Conservation (phyloP, 2,113 vertebrate species). For the Phrynocephalus versicolor region DNA sequence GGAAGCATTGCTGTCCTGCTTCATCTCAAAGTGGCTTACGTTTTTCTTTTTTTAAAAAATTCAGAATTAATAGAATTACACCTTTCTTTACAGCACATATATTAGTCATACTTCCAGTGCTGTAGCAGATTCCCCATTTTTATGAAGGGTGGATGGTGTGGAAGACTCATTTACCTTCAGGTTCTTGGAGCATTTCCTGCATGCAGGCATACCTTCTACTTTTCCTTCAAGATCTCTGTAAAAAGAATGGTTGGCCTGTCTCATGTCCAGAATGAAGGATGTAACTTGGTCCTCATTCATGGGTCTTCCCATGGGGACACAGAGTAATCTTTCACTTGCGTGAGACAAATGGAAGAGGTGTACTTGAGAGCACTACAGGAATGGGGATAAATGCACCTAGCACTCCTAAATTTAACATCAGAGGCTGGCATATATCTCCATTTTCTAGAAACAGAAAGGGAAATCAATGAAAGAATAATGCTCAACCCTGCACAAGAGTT, state of each 20-base stretch:
- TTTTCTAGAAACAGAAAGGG: slow-evolving; percentile 24
- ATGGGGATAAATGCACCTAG: background rate
- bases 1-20: too few species aligned
- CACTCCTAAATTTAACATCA: background rate
- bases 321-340: background rate
- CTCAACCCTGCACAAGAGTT: accelerated
- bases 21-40: too few species aligned
- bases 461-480: slow-evolving; percentile 15
- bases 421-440: background rate
- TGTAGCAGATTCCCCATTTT: background rate
- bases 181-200: background rate
- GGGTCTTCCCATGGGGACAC: background rate
- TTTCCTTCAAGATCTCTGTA: background rate
- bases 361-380: background rate
- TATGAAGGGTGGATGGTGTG: background rate
- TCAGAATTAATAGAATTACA: too few species aligned
- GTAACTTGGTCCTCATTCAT: background rate
- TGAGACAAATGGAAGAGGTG: background rate
- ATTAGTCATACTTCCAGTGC: slow-evolving; percentile 8
- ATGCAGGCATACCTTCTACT: background rate
- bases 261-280: background rate
- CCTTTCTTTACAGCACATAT: background rate
- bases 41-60: too few species aligned
- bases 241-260: background rate
- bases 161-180: background rate